Conservation (phyloP, 2,797 vertebrate species). For the Malurus splendens region DNA sequence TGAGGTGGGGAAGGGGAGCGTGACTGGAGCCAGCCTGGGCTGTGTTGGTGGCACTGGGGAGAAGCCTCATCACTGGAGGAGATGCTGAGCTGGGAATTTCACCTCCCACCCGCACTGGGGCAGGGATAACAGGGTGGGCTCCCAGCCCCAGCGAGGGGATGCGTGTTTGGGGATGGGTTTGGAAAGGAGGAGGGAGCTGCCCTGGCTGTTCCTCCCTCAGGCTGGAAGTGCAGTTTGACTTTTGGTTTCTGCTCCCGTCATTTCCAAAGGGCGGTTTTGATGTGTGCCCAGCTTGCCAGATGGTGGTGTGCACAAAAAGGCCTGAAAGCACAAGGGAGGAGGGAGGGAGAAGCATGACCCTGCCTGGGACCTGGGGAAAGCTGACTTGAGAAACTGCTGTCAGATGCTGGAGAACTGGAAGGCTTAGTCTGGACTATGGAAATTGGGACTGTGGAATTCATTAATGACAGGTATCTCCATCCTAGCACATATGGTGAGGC, state of each 20-base stretch:
- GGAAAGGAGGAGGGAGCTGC: neutral
- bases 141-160: neutral
- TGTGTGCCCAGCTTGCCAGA: neutral
- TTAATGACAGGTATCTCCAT: neutral
- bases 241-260: neutral
- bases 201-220: neutral
- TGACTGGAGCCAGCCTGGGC: neutral
- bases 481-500: neutral
- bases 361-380: neutral
- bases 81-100: neutral
- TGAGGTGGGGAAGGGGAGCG: neutral
- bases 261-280: neutral
- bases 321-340: neutral
- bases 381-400: neutral
- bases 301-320: neutral
- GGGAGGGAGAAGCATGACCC: neutral
- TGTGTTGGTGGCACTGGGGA: fast-evolving
- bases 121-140: neutral
- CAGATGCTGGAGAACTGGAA: neutral
- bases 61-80: fast-evolving
- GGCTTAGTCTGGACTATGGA: neutral
- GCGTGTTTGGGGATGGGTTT: fast-evolving
- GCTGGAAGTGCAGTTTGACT: neutral
- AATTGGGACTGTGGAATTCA: neutral
- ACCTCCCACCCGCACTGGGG: neutral